A percentile compares a stretch with the other conserved stretches of the same genome.
Conservation (phyloP, 2,888 invertebrate genomes). For the Crematogaster levior region DNA sequence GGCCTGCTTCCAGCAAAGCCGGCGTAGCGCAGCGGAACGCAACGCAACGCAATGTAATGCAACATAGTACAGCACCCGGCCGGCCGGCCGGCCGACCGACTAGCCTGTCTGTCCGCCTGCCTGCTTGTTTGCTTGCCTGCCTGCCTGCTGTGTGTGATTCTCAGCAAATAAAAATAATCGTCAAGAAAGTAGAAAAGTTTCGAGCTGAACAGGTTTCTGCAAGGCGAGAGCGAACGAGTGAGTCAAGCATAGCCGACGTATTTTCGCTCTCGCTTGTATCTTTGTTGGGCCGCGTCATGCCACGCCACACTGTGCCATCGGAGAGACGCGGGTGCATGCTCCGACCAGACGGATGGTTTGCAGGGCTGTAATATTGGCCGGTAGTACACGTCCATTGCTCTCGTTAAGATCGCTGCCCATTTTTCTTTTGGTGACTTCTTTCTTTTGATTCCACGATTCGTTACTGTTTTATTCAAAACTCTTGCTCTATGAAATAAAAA, state of each 20-base stretch:
- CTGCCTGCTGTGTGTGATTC: constrained; percentile 48
- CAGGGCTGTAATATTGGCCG: constrained; percentile 69
- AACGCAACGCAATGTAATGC: neutral
- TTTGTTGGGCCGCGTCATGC: neutral
- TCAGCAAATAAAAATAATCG: constrained; percentile 75
- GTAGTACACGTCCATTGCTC: neutral
- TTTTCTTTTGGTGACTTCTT: neutral
- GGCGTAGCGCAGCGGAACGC: neutral
- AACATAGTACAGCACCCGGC: neutral
- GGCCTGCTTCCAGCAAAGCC: constrained; percentile 60
- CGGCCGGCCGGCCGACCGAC: neutral
- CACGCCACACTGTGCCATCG: constrained; percentile 6
- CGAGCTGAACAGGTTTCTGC: constrained; percentile 84
- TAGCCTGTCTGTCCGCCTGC: neutral
- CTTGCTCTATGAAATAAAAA: neutral
- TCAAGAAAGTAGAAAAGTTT: constrained; percentile 81
- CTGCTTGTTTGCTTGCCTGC: neutral
- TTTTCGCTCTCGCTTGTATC: constrained; percentile 69
- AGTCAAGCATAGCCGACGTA: constrained; percentile 40
- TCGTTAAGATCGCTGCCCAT: neutral
- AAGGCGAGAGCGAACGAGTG: constrained; percentile 69
- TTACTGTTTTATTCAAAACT: constrained; percentile 22
- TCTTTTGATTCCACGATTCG: neutral
- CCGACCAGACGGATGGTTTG: constrained; percentile 81
- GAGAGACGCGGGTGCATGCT: constrained; percentile 77